A percentile compares a stretch with the other conserved stretches of the same genome.
Evolutionary conservation across 1,140 invertebrate species (phyloP).

Genomic region (Metopolophium dirhodum): DNA sequence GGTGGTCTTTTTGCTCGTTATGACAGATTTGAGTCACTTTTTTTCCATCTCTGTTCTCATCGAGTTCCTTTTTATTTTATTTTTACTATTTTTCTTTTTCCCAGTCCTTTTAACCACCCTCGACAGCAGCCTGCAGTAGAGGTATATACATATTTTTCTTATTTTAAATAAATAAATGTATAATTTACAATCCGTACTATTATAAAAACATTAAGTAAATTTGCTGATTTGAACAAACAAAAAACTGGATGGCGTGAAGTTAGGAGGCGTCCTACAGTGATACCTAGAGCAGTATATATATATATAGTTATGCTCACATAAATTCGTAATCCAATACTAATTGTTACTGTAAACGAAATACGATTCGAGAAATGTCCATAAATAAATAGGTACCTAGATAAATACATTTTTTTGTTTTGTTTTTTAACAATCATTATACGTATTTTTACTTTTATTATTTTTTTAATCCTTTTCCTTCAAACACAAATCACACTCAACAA

Average conservation of each 20-base stretch:
- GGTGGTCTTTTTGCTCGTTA: constrained; percentile 34
- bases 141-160: neutral
- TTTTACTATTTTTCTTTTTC: neutral
- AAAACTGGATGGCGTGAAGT: neutral
- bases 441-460: constrained; percentile 9
- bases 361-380: neutral
- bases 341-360: neutral
- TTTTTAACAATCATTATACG: neutral
- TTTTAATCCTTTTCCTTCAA: neutral
- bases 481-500: neutral
- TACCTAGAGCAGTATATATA: neutral
- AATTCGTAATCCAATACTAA: neutral
- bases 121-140: neutral
- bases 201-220: neutral
- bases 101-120: neutral
- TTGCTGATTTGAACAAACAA: neutral
- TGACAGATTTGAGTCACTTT: constrained; percentile 43
- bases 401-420: neutral
- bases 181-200: neutral
- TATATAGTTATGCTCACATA: neutral
- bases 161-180: neutral
- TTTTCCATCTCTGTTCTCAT: neutral
- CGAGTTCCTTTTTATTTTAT: neutral
- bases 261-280: too few species aligned
- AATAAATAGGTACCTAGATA: neutral